These are phyloP conservation scores for Dynastes grantii DNA, from an alignment of 2,888 invertebrate species.

Conservation along the genomic window DNA sequence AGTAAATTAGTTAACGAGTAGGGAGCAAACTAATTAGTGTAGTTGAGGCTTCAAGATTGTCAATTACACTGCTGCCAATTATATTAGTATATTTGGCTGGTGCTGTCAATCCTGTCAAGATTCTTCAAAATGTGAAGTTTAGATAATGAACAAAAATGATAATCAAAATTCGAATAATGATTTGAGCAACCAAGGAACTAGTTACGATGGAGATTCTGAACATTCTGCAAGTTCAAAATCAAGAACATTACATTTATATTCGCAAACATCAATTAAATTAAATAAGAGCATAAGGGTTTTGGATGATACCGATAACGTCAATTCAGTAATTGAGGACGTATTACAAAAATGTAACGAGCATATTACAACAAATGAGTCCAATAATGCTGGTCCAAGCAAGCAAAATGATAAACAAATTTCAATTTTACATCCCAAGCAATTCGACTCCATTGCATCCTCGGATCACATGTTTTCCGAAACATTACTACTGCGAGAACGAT, in stretches of 20 bases:
- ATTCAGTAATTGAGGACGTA: conserved; percentile 41
- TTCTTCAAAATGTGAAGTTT: conserved; percentile 49
- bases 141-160: conserved; percentile 51
- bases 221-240: conserved; percentile 21
- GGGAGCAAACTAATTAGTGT: no score
- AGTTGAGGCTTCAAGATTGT: not conserved
- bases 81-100: not conserved
- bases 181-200: conserved; percentile 35
- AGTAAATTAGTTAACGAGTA: no score
- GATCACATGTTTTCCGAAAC: conserved; percentile 38
- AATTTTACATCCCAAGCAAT: conserved; percentile 43
- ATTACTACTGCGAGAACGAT: conserved; percentile 6
- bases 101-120: conserved; percentile 18
- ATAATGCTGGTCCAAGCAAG: conserved; percentile 15
- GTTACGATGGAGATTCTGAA: conserved; percentile 5
- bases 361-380: not conserved
- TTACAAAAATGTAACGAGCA: conserved; percentile 43
- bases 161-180: conserved; percentile 38
- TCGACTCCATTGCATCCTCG: conserved; percentile 42
- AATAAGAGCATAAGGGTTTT: conserved; percentile 18
- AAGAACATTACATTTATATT: conserved; percentile 18
- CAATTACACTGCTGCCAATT: not conserved
- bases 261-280: conserved; percentile 25
- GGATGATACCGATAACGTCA: conserved; percentile 19
- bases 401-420: conserved; percentile 40